Conservation (phyloP, 2,888 invertebrate genomes). For the Tetragonisca angustula region DNA sequence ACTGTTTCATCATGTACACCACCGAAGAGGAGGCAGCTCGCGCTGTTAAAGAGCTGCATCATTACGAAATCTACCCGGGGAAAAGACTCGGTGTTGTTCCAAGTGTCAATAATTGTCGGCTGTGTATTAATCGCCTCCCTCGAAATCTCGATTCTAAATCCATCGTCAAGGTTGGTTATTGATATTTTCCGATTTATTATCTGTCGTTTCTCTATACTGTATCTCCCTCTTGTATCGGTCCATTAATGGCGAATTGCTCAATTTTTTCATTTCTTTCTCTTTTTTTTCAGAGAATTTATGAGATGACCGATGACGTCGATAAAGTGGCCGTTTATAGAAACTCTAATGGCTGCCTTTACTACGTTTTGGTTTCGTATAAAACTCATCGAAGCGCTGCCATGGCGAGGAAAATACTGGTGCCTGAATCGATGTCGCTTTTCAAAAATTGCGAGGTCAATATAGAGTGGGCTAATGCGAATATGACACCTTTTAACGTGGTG, state of each 20-base stretch:
- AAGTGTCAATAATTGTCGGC: slow-evolving; percentile 91
- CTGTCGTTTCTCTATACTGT: neutral
- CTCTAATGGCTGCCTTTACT: slow-evolving; percentile 82
- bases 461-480: slow-evolving; percentile 80
- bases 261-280: neutral
- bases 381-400: slow-evolving; percentile 88
- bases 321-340: slow-evolving; percentile 75
- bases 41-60: slow-evolving; percentile 88
- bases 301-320: slow-evolving; percentile 75
- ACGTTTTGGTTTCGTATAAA: slow-evolving; percentile 90
- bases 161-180: slow-evolving; percentile 67
- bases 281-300: slow-evolving; percentile 74
- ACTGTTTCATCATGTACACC: slow-evolving; percentile 89
- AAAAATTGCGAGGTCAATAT: slow-evolving; percentile 73
- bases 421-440: slow-evolving; percentile 78
- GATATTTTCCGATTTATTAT: neutral
- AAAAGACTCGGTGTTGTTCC: slow-evolving; percentile 89
- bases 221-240: neutral
- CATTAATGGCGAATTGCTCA: neutral
- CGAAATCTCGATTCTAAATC: slow-evolving; percentile 60
- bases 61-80: slow-evolving; percentile 88
- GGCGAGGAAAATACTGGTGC: slow-evolving; percentile 86
- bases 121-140: slow-evolving; percentile 86
- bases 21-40: slow-evolving; percentile 87
- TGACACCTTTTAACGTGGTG: slow-evolving; percentile 76